Percentiles rank a stretch among this genome's conserved stretches.
Conservation (phyloP, 2,888 invertebrate genomes). For the Phrixothrix hirtus region DNA sequence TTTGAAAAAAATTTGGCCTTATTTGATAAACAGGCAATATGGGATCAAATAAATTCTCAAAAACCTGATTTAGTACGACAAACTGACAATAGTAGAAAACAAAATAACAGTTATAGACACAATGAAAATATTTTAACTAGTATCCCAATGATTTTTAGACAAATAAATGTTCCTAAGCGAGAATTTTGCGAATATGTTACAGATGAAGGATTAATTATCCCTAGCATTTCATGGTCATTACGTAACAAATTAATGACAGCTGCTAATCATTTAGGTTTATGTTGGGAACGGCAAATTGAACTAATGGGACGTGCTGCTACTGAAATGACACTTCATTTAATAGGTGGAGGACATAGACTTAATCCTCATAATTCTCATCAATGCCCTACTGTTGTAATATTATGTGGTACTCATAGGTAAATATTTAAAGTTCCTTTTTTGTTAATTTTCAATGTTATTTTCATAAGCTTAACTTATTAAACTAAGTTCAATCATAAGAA, state of each 20-base stretch:
- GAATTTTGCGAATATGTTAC: constrained; percentile 70
- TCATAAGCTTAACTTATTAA: too few relatives aligned
- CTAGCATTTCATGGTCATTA: constrained; percentile 69
- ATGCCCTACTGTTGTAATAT: constrained; percentile 77
- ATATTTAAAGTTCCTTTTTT: constrained; percentile 2
- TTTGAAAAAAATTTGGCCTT: constrained; percentile 92
- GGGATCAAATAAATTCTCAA: constrained; percentile 68
- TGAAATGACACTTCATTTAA: constrained; percentile 80
- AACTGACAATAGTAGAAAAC: constrained; percentile 51
- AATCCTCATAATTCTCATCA: constrained; percentile 89
- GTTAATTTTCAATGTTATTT: too few relatives aligned
- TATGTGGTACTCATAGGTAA: constrained; percentile 70
- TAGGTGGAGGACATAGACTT: constrained; percentile 82
- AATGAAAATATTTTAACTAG: constrained; percentile 82
- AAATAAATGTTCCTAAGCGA: constrained; percentile 72
- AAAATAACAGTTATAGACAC: constrained; percentile 63
- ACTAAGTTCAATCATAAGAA: too few relatives aligned
- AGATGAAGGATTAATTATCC: constrained; percentile 82
- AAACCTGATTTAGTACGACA: constrained; percentile 66
- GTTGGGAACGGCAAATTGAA: constrained; percentile 69
- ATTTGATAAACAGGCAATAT: constrained; percentile 84
- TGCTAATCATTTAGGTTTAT: constrained; percentile 70
- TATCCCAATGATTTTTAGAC: constrained; percentile 66
- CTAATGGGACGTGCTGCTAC: constrained; percentile 82
- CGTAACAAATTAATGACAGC: constrained; percentile 69